Evolutionary conservation across 2,888 invertebrate genomes (phyloP).

Genomic region (Masnerella sp.): DNA sequence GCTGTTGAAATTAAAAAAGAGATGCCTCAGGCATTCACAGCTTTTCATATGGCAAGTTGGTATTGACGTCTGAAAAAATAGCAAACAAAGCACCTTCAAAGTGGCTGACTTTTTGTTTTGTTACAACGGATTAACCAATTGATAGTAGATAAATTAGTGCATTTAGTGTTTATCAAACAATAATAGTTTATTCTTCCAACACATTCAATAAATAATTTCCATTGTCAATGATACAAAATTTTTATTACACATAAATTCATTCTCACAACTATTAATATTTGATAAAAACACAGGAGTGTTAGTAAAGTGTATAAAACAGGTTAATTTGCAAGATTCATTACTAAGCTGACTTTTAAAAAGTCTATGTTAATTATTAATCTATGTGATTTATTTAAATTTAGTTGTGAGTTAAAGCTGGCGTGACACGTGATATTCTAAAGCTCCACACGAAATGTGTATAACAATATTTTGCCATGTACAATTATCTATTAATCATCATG

Average conservation of each 20-base stretch:
- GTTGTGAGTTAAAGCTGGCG: conserved; percentile 36
- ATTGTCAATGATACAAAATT: too few relatives aligned
- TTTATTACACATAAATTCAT: too few relatives aligned
- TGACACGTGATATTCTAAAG: conserved; percentile 15
- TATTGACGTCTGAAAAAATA: conserved; percentile 88
- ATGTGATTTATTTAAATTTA: neutral
- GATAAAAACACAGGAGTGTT: conserved; percentile 23
- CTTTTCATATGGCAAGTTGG: conserved; percentile 95
- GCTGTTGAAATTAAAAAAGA: conserved; percentile 78
- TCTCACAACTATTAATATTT: conserved; percentile 25
- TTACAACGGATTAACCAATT: conserved; percentile 33
- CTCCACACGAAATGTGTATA: too few relatives aligned
- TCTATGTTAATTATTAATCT: neutral
- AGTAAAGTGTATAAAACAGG: conserved; percentile 40
- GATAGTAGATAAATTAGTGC: conserved; percentile 22
- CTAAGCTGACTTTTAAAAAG: conserved; percentile 5
- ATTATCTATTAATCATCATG: too few relatives aligned
- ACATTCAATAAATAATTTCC: too few relatives aligned
- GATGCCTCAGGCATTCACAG: conserved; percentile 84
- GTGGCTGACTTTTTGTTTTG: conserved; percentile 53
- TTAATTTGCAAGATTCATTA: conserved; percentile 28
- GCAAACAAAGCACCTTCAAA: conserved; percentile 75
- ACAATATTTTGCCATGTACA: too few relatives aligned
- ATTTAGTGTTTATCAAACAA: conserved; percentile 15
- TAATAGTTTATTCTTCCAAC: conserved; percentile 16